These are phyloP conservation scores for Notothenia coriiceps DNA, from an alignment of 2,113 vertebrate species.

Conservation along the genomic window DNA sequence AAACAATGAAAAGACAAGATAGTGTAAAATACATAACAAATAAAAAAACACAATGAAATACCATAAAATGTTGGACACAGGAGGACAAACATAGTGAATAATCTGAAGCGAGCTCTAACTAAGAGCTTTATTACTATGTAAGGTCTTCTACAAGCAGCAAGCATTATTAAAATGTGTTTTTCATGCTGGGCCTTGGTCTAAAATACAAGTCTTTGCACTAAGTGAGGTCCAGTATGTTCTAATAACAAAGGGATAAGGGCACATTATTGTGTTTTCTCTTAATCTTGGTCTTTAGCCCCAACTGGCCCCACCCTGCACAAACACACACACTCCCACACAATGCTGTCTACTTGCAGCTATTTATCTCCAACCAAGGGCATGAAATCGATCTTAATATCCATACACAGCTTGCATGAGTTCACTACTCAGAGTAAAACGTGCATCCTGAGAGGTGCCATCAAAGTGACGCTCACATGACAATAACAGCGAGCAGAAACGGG, in stretches of 20 bases:
- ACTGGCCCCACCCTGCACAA: background rate
- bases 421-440: background rate
- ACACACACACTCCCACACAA: conserved; percentile 2
- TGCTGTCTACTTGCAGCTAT: background rate
- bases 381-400: conserved; percentile 51
- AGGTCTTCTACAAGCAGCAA: no score
- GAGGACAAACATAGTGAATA: no score
- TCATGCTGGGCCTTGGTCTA: background rate
- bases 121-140: no score
- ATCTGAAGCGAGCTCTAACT: no score
- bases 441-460: conserved; percentile 38
- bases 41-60: no score
- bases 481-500: conserved; percentile 45
- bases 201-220: background rate
- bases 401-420: background rate
- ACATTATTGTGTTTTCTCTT: conserved; percentile 40
- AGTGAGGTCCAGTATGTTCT: conserved; percentile 13
- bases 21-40: no score
- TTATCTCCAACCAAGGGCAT: conserved; percentile 13
- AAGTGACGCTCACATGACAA: conserved; percentile 38
- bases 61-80: no score
- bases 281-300: conserved; percentile 22
- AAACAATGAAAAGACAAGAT: no score
- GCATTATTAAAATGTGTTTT: no score
- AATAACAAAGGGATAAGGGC: conserved; percentile 45